phyloP scores from a whole-genome alignment of 2,113 vertebrate genomes.

The Bubalus kerabau region DNA sequence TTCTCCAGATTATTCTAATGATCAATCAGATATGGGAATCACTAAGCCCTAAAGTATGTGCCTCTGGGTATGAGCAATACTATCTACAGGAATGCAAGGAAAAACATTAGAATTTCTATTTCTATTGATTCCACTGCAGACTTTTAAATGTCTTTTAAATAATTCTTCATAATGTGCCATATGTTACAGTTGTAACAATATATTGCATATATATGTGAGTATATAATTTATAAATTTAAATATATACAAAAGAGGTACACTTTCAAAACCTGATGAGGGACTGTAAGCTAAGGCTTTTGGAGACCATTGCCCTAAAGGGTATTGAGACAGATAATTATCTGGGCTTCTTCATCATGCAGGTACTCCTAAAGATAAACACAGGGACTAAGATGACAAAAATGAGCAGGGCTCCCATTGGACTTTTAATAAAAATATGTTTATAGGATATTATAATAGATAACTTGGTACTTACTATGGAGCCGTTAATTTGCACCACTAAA shows the following conservation, averaged over 20 bases:
- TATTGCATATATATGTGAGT: background rate
- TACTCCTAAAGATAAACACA: background rate
- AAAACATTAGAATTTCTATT: background rate
- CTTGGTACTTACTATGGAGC: background rate
- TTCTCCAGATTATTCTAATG: background rate
- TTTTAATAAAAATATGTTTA: conserved; percentile 42
- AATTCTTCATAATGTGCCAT: background rate
- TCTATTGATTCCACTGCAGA: background rate
- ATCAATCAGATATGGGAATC: background rate
- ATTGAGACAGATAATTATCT: background rate
- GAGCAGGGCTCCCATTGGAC: background rate
- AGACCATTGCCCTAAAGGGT: background rate
- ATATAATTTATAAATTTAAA: background rate
- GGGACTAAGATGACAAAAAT: background rate
- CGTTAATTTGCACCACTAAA: conserved; percentile 46
- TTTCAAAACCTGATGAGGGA: background rate
- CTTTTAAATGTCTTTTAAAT: background rate
- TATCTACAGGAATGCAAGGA: background rate
- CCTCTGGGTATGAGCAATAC: background rate
- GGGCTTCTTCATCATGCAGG: background rate
- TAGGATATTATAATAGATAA: conserved; percentile 20
- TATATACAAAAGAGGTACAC: background rate
- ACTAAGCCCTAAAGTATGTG: background rate
- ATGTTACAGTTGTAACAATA: background rate
- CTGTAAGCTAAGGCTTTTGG: background rate